Base-by-base conservation (phyloP, 2,888 invertebrate species). In the Anagyrus pseudococci region DNA sequence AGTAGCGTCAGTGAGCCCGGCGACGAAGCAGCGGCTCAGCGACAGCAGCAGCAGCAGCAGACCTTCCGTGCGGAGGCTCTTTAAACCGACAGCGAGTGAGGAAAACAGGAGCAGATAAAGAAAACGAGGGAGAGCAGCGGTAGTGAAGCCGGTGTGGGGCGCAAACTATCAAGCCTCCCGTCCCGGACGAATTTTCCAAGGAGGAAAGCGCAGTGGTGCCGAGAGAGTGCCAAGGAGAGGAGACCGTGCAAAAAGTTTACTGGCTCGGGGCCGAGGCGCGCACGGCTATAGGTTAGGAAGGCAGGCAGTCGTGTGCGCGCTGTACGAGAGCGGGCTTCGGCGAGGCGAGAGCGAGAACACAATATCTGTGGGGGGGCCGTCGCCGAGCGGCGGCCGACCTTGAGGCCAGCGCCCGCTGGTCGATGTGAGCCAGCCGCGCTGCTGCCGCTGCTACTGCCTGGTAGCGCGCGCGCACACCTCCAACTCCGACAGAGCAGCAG, bases 361-460 rank as follows among this genome's bases (percentile, higher is more conserved):
- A n/a, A n/a, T n/a, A n/a, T n/a, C n/a, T n/a, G n/a, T n/a, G n/a
- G n/a, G 13, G 33, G 33, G 13, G 33, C 13, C 7, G 8, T 13
- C 50, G 55, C 2, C 50, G 23, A 53, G 50, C 63, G 58, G 62
- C 44, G 37, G 10, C 33, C 19, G 43, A 58, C 41, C 19, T 50
- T 7, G 44, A 19, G n/a, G 37, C 58, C n/a, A n/a, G n/a, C 53
- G 40, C 47, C 17, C 52, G 53, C 50, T 46, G 52, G 62, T 40
- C 60, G 54, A 43, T 40, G 44, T 25, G 4, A 26, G 33, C 8
- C 15, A 29, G 29, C 4, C 29, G 29, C 6, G 4, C 29, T 10
- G 29, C 29, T 4, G 13, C 1, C 20, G 50, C 22, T 33, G n/a
- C 15, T 37, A 26, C 2, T n/a, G 19, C 20, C 3, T 4, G n/a